Evolutionary conservation across 2,797 vertebrate genomes (phyloP), one percentile per base, ranked within the genome.

Genomic region (Diplodus sargus): DNA sequence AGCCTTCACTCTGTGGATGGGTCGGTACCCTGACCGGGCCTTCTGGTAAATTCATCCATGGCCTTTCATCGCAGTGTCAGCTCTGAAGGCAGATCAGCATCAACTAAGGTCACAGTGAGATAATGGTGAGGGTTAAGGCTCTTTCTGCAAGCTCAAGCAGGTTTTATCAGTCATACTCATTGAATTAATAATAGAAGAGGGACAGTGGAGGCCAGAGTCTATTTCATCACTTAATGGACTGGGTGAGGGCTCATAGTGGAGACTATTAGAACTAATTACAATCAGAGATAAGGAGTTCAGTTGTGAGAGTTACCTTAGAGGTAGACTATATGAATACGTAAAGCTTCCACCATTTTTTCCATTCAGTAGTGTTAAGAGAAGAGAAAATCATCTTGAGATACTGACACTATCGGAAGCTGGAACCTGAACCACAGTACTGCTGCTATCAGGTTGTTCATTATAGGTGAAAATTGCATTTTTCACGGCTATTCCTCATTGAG

Each of bases 231-330:
- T 59, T 68, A 61, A 81, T 78, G 34, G 69, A 67, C 57, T 56
- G 56, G 28, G 73, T 1, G 39, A 71, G 13, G 15, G 62, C 62
- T 39, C 51, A 60, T 69, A 70, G 39, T 57, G 53, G 43, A 61
- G 22, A 47, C 57, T 49, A 79, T 84, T 82, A 81, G 62, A 74
- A 51, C 34, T 72, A 51, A 77, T 85, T 69, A 63, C 48, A 64
- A 65, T 77, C 58, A 49, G 51, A 74, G 62, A 79, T 75, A 53
- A 70, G 73, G 30, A 64, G 65, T 70, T 80, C 52, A 72, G 59
- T 76, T 73, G 56, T 62, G 57, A 43, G 45, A 23, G 16, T 64
- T 25, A 30, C 9, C 1, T 57, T 57, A 2, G 16, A 45, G 23
- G 7, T 34, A 12, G 3, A 64, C 20, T 47, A 70, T 8, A 65